phyloP scores from a whole-genome alignment of 2,797 vertebrate genomes.

The Catamblyrhynchus diadema region DNA sequence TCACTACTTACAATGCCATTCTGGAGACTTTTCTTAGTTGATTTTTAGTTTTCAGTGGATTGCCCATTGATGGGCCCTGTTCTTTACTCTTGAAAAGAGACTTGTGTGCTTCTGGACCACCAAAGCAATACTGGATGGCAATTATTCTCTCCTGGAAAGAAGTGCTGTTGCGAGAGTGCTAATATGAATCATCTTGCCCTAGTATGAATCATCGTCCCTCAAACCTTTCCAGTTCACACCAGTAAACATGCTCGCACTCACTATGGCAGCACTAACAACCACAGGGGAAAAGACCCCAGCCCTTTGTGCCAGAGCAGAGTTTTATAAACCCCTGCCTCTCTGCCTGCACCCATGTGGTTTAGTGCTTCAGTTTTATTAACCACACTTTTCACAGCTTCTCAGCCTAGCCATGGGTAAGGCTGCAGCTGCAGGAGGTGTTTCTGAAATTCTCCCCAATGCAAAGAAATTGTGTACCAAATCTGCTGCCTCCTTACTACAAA shows the following conservation, averaged over 20 bases:
- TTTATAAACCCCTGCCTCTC: background rate
- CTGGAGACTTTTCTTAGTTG: background rate
- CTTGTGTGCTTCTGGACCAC: background rate
- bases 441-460: background rate
- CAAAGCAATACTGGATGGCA: background rate
- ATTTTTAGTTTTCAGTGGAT: background rate
- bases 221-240: background rate
- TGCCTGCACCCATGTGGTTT: background rate
- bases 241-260: background rate
- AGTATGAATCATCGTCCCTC: background rate
- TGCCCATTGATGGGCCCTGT: background rate
- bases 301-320: background rate
- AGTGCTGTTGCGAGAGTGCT: background rate
- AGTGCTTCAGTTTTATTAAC: constrained; percentile 7
- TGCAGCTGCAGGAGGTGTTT: constrained; percentile 9
- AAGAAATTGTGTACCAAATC: background rate
- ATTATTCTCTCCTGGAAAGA: background rate
- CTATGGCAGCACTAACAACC: background rate
- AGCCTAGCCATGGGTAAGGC: background rate
- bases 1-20: background rate
- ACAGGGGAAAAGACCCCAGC: background rate
- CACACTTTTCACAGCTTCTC: background rate
- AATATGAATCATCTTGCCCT: background rate
- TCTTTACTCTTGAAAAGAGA: background rate
- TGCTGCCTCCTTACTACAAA: background rate